Evolutionary conservation across 1,140 invertebrate species (phyloP).

Genomic region (Orchesella cincta): DNA sequence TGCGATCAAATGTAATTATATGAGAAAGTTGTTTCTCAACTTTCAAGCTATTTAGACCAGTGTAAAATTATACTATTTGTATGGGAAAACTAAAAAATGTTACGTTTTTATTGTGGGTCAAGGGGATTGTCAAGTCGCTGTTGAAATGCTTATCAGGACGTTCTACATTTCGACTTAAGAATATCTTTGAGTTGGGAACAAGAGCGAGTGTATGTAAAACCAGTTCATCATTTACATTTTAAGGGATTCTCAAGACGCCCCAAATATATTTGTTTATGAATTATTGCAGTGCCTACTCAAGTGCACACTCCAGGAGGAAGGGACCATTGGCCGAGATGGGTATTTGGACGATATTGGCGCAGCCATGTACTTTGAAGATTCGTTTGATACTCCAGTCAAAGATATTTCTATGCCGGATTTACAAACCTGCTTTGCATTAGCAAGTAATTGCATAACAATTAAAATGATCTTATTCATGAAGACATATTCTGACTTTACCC

Average conservation of each 20-base stretch:
- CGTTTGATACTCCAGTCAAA: not conserved
- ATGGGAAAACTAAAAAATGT: no score
- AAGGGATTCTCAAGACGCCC: not conserved
- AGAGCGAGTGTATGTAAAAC: conserved; percentile 5
- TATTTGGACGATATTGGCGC: not conserved
- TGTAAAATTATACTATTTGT: no score
- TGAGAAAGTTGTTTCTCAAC: no score
- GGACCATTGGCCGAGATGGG: not conserved
- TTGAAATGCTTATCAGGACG: not conserved
- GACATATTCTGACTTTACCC: no score
- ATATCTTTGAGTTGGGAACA: not conserved
- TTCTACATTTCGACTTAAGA: not conserved
- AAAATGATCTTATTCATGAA: no score
- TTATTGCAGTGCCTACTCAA: conserved; percentile 12
- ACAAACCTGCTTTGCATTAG: not conserved
- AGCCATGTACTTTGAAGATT: conserved; percentile 2
- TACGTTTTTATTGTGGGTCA: no score
- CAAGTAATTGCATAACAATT: no score
- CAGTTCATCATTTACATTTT: not conserved
- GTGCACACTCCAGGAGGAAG: not conserved
- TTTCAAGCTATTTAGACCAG: no score
- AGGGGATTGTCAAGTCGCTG: not conserved
- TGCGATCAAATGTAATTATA: no score
- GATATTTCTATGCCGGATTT: not conserved
- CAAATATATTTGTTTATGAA: no score